Base-by-base conservation (phyloP, 2,113 vertebrate genomes). In the Protobothrops flavoviridis region DNA sequence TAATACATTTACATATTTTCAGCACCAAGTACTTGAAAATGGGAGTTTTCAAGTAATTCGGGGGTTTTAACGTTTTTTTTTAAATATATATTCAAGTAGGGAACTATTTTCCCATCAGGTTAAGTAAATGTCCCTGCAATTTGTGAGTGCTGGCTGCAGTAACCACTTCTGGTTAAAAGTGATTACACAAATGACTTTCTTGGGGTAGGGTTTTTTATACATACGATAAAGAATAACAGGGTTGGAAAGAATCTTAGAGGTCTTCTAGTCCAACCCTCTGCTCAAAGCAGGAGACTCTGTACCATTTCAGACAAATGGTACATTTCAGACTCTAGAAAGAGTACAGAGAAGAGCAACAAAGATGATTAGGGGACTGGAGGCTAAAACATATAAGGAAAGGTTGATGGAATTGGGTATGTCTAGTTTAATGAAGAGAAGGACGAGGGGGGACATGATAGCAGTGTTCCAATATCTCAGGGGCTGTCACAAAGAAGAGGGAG, bases 181-280 rank as follows among this genome's bases (percentile, higher is more conserved):
- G 45, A 53, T 93, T 85, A 69, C 81, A 48, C 61, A 55, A 85
- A 93, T 93, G 57, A 53, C 69, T 85, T 86, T 29, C 45, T 90
- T 61, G 21, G 56, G 74, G 12, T n/a, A 39, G 33, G 17, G 17
- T 39, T 81, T 81, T 81, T 74, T 55, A 29, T 39, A 57, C 33
- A 43, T 81, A 39, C 20, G n/a, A 3, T n/a, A 69, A n/a, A n/a
- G 64, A 69, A 69, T 33, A 69, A 69, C 29, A 69, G 64, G n/a
- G 64, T 69, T 69, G 29, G 29, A 15, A 69, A 69, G 29, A 13
- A 69, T 33, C 10, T n/a, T 69, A 69, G 12, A 69, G 29, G 12
- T 69, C 29, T n/a, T 69, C 64, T 69, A 69, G 64, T 69, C 4
- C 4, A 69, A 15, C 4, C 29, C 4, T 13, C 4, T 33, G 29